phyloP scores from a whole-genome alignment of 2,113 vertebrate species.

The Forbesichthys papilliferus region DNA sequence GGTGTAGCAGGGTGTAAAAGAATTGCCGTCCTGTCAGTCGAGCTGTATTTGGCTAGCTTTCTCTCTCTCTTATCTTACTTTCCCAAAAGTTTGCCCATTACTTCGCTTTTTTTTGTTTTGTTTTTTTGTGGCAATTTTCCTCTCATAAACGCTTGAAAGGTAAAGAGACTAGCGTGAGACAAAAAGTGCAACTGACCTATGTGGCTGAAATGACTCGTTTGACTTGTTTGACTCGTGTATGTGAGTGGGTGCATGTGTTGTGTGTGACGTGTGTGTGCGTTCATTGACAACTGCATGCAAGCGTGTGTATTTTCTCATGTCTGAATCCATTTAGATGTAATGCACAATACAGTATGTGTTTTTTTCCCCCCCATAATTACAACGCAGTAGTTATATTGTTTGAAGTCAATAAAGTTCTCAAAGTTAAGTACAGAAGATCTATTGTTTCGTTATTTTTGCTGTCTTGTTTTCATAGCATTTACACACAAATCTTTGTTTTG shows the following conservation, averaged over 20 bases:
- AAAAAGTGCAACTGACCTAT: constrained; percentile 25
- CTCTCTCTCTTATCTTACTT: constrained; percentile 24
- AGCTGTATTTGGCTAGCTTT: constrained; percentile 10
- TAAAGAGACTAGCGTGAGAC: constrained; percentile 29
- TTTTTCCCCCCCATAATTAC: background rate
- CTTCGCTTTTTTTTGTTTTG: background rate
- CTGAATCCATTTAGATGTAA: background rate
- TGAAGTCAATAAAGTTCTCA: no score
- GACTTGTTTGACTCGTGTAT: constrained; percentile 48
- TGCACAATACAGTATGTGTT: background rate
- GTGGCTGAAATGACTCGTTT: constrained; percentile 45
- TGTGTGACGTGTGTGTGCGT: background rate
- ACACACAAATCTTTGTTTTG: no score
- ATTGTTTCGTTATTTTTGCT: no score
- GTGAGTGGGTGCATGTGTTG: background rate
- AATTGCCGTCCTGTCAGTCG: constrained; percentile 29
- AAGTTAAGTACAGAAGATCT: no score
- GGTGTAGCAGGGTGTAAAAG: constrained; percentile 24
- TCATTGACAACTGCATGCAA: background rate
- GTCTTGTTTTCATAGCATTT: no score
- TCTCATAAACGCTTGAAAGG: constrained; percentile 27
- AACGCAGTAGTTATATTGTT: background rate
- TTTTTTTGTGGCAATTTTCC: constrained; percentile 6
- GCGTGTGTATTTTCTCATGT: constrained; percentile 6
- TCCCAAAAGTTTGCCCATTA: constrained; percentile 12